Base-by-base conservation (phyloP, 2,113 vertebrate species). In the Alligator sinensis region DNA sequence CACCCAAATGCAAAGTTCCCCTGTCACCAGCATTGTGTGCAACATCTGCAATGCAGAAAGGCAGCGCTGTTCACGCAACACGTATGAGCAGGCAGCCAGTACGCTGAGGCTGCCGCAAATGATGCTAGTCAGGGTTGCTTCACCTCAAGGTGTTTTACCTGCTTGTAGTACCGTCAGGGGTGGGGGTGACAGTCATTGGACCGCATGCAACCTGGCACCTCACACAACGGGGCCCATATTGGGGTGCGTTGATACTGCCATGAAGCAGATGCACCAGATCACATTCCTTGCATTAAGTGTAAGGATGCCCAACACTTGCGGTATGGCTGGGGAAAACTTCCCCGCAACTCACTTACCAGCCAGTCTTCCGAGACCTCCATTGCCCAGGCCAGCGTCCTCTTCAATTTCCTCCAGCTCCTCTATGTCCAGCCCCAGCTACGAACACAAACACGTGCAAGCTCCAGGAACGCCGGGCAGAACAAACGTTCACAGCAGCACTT, bases 381-480 rank as follows among this genome's bases (percentile, higher is more conserved):
- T 99, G 47, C 99, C 99, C 18, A 99, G 98, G 2, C 99, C 99
- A 0, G 99, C 99, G 61, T 99, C 99, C 97, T 99, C 99, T 96
- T 99, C 99, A 55, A 99, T 98, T 92, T 99, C 99, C 97, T 99
- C 99, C 97, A 99, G 97, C 97, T 99, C 99, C 86, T 99, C 99
- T 96, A 99, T 99, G 95, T 99, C 99, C 98, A 99, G 92, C 34
- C 99, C 99, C 0, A 99, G 98, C 99, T 98, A 25, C 15, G 70
- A 16, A 93, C 0, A 88, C 28, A 85, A 63, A 25, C 59, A 55
- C 90, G 85, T 27, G n/a, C n/a, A 3, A 55, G 70, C 34, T 34
- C 68, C 34, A 21, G 9, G 21, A 22, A 30, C 1, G 21, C 13
- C 19, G 11, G 68, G 19, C 25, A n/a, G 77, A 57, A 57, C 2